A percentile compares a stretch with the other conserved stretches of the same genome.
Conservation (phyloP, 30 jellyfish, hydroid and myxozoan species). For the Hydra vulgaris region DNA sequence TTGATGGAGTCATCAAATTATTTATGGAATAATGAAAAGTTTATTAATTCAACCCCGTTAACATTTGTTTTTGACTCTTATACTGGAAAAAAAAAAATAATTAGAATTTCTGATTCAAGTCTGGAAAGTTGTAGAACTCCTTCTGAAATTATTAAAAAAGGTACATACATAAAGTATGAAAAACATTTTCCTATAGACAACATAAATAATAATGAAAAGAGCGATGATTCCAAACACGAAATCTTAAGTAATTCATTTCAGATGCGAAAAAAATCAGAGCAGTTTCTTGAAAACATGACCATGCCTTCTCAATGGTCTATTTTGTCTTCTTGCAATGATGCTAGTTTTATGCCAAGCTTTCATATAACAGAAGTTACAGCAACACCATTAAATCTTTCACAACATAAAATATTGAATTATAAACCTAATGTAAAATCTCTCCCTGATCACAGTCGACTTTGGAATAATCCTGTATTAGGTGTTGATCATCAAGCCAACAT, state of each 20-base stretch:
- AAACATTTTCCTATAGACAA: no score
- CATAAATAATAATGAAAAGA: neutral
- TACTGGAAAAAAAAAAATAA: neutral
- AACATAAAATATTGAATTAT: neutral
- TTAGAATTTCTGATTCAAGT: neutral
- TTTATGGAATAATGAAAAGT: neutral
- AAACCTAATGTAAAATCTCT: neutral
- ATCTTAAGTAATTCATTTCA: neutral
- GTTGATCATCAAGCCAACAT: neutral
- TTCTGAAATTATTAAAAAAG: no score
- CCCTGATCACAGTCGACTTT: neutral
- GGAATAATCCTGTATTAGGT: constrained; percentile 86
- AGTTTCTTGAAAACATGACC: neutral
- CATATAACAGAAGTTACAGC: neutral
- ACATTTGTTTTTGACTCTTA: neutral
- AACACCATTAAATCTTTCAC: neutral
- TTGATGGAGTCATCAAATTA: neutral
- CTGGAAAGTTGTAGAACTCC: neutral
- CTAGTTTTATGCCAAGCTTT: neutral
- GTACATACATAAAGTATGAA: no score
- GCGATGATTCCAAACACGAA: neutral
- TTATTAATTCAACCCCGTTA: neutral
- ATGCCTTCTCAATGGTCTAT: neutral
- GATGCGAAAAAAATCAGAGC: neutral
- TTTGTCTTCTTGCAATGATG: neutral